phyloP scores from a whole-genome alignment of 2,888 invertebrate species.

The Amblyjoppa fuscipennis region DNA sequence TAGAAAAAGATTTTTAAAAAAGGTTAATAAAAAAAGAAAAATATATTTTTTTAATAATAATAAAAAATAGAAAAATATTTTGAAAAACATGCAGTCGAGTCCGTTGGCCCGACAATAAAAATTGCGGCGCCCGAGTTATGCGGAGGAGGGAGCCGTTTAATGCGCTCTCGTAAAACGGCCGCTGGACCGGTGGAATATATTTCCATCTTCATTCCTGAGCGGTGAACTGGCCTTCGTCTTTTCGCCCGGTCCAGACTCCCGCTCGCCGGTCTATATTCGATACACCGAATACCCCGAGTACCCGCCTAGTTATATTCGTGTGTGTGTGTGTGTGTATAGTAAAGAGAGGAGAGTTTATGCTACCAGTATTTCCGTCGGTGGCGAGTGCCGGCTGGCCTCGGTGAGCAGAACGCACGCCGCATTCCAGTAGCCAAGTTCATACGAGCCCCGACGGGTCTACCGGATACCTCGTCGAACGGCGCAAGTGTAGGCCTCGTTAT shows the following conservation, averaged over 20 bases:
- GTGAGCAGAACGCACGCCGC: slow-evolving; percentile 9
- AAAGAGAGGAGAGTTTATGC: slow-evolving; percentile 44
- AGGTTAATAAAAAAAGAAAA: neutral
- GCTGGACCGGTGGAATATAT: slow-evolving; percentile 21
- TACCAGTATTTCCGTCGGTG: slow-evolving; percentile 33
- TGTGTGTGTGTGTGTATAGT: slow-evolving; percentile 11
- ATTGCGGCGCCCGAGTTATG: slow-evolving; percentile 46
- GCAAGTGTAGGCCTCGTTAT: slow-evolving; percentile 64
- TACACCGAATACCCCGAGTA: slow-evolving; percentile 51
- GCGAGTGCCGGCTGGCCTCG: slow-evolving; percentile 51
- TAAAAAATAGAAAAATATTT: neutral
- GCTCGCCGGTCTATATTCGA: slow-evolving; percentile 54
- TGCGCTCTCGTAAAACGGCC: slow-evolving; percentile 57
- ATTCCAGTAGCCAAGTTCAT: slow-evolving; percentile 44
- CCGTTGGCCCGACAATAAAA: slow-evolving; percentile 49
- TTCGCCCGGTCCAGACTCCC: slow-evolving; percentile 42
- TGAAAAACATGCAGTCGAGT: neutral
- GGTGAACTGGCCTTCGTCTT: slow-evolving; percentile 39
- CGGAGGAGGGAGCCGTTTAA: slow-evolving; percentile 32
- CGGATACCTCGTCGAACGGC: slow-evolving; percentile 36
- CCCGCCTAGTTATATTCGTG: neutral
- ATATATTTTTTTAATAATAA: neutral
- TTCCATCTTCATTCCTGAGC: slow-evolving; percentile 15
- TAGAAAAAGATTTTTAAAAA: neutral
- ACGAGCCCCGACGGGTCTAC: slow-evolving; percentile 20